Base-by-base conservation (phyloP, 92 coral and sea anemone species). In the Parazoanthus darwini region DNA sequence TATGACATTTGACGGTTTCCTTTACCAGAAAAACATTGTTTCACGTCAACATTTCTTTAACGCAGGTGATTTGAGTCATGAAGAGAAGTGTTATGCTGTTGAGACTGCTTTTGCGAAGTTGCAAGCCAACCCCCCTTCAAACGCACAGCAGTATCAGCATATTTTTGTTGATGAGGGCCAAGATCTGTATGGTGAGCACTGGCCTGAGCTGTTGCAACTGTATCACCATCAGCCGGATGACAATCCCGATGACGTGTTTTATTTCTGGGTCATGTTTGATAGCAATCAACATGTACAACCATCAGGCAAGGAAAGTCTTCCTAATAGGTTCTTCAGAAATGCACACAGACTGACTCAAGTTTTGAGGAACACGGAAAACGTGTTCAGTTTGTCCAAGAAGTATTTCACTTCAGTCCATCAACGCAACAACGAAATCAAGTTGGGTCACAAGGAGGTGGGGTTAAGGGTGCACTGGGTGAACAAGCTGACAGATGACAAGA, bases 101-200 rank as follows among this genome's bases (percentile, higher is more conserved):
- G 82, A 86, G 11, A 3, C 50, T 25, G 37, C 68, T 4, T 74
- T 16, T 54, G 18, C 1, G 6, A 74, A 74, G 74, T 75, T 74
- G 54, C 6, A 5, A 14, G 16, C n/a, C 3, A 36, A 9, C 6
- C 82, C 18, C 0, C 72, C 54, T 6, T 29, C 89, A 16, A 26
- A 8, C 37, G 42, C n/a, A n/a, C 11, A 29, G 4, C 73, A 36
- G 50, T 93, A 85, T 63, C 89, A 93, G 16, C 95, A 93, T 63
- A 90, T 93, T 18, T 93, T 93, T 75, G 89, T 93, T 35, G 95
- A 93, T 43, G 95, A 93, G 74, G 86, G 93, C n/a, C 93, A 93
- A 35, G 93, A 93, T 20, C 71, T 93, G 54, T 80, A 51, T 68
- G 90, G 90, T 1, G 54, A 15, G 20, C 50, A 25, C 58, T 93